Evolutionary conservation across 2,888 invertebrate species (phyloP), one percentile per base, ranked within the genome.

Genomic region (Uropetala carovei): DNA sequence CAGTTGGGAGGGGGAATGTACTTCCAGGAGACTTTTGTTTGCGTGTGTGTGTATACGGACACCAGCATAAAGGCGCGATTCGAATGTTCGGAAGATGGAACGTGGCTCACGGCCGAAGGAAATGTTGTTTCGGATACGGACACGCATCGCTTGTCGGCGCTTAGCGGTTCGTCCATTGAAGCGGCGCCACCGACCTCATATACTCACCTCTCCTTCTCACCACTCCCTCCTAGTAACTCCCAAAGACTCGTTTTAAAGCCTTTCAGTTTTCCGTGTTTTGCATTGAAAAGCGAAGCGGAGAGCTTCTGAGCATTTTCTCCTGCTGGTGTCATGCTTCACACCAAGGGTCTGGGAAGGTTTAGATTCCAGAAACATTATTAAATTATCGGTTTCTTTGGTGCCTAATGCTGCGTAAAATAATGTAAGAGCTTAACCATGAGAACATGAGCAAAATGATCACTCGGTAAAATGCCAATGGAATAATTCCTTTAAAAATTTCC

Each of bases 121-220:
- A 68, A 68, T 68, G 75, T 75, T 75, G 75, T 75, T 75, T 75
- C 75, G 75, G 75, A 75, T 75, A 75, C n/a, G 75, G 68, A 75
- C 75, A 75, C 27, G 75, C 75, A 75, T 75, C 27, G 75, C 27
- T 75, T 27, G 18, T 0, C 75, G 75, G 22, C 75, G 8, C 75
- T 75, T 75, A 75, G 75, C 75, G 75, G 75, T 8, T 75, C 75
- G 75, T 27, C 27, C 27, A 75, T 75, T 75, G 27, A 75, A 75
- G 75, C 75, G 75, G 22, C 75, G 75, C 75, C 75, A 8, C 4
- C 75, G 75, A 75, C 75, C 75, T 75, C 75, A 75, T 75, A 75
- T 10, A 27, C 75, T 75, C 75, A 27, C 22, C n/a, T n/a, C n/a
- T 75, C 27, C 75, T 27, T 27, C 27, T 22, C 14, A 27, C 9